These are phyloP conservation scores for Microplitis deprimator DNA, from an alignment of 2,888 invertebrate genomes.

Conservation along the genomic window DNA sequence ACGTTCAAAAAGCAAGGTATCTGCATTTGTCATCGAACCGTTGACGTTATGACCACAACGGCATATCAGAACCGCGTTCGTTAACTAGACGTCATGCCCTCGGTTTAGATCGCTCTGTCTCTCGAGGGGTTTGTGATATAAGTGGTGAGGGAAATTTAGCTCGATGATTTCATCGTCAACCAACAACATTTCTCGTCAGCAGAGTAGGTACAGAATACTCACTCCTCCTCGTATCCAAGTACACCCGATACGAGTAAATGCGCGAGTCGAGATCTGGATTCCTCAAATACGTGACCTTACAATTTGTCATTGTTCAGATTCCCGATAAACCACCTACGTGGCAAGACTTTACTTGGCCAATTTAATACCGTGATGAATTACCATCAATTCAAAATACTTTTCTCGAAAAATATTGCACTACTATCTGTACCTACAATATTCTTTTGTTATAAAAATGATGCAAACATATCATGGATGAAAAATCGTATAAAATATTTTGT, in stretches of 20 bases:
- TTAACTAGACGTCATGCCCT: slow-evolving; percentile 24
- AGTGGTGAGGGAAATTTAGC: background rate
- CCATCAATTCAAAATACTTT: background rate
- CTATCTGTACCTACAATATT: no score
- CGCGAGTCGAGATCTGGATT: slow-evolving; percentile 31
- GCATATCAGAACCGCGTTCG: slow-evolving; percentile 12
- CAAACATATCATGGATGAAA: background rate
- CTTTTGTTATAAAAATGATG: background rate
- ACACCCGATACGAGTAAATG: background rate
- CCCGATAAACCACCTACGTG: slow-evolving; percentile 19
- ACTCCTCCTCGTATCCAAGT: background rate
- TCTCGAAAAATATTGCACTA: no score
- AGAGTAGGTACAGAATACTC: background rate
- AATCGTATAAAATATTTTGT: slow-evolving; percentile 8
- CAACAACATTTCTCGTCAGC: slow-evolving; percentile 12
- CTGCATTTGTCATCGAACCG: slow-evolving; percentile 28
- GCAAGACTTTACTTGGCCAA: slow-evolving; percentile 7
- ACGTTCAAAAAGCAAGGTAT: slow-evolving; percentile 1
- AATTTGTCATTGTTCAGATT: slow-evolving; percentile 31
- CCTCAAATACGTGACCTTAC: slow-evolving; percentile 33
- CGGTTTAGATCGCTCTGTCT: slow-evolving; percentile 15
- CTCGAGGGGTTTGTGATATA: slow-evolving; percentile 13
- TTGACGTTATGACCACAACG: slow-evolving; percentile 28
- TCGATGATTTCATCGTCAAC: slow-evolving; percentile 1
- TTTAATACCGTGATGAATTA: background rate